phyloP scores from a whole-genome alignment of 1,140 invertebrate genomes.

The Drosophila neocordata region DNA sequence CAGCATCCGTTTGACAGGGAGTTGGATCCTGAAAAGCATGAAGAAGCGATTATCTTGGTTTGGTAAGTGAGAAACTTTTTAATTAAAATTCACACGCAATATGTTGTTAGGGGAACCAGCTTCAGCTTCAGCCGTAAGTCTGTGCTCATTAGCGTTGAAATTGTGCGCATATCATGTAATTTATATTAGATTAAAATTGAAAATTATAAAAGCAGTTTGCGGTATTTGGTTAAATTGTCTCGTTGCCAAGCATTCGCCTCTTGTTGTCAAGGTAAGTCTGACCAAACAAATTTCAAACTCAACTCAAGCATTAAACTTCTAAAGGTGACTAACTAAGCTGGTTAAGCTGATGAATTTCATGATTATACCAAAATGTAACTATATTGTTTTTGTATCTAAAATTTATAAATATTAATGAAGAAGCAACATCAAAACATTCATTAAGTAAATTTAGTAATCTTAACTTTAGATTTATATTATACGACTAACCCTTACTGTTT shows the following conservation, averaged over 20 bases:
- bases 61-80: slow-evolving; percentile 76
- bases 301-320: slow-evolving; percentile 25
- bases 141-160: slow-evolving; percentile 75
- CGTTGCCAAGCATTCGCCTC: background rate
- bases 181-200: slow-evolving; percentile 78
- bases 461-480: background rate
- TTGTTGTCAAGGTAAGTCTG: slow-evolving; percentile 14
- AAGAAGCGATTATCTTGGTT: slow-evolving; percentile 63
- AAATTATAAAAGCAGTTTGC: slow-evolving; percentile 60
- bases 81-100: slow-evolving; percentile 81
- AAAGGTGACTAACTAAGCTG: slow-evolving; percentile 9
- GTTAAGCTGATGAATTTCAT: background rate
- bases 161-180: slow-evolving; percentile 79
- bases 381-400: slow-evolving; percentile 20
- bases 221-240: slow-evolving; percentile 31
- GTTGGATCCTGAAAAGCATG: background rate
- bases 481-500: slow-evolving; percentile 8
- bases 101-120: slow-evolving; percentile 72
- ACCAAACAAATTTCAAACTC: slow-evolving; percentile 49
- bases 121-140: slow-evolving; percentile 53
- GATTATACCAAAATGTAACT: background rate
- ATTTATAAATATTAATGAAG: slow-evolving; percentile 75
- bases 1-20: slow-evolving; percentile 52
- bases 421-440: slow-evolving; percentile 60
- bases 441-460: slow-evolving; percentile 52